Percentiles rank a stretch among this genome's conserved stretches.
These are phyloP conservation scores for Kryptolebias marmoratus DNA, from an alignment of 2,113 vertebrate genomes.

Conservation along the genomic window DNA sequence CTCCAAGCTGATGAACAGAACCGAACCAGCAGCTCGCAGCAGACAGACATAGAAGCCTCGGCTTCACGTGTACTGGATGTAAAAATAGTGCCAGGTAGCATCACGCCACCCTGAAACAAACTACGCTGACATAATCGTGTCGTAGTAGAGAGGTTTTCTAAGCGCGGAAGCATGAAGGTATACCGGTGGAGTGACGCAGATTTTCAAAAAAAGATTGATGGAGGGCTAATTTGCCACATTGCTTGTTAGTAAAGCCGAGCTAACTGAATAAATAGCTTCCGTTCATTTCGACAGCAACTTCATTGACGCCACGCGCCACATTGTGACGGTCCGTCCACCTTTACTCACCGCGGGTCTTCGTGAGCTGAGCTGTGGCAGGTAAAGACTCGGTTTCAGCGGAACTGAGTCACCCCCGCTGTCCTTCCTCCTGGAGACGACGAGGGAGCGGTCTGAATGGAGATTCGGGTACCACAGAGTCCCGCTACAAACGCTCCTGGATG, in stretches of 20 bases:
- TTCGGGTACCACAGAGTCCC: conserved; percentile 7
- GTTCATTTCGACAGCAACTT: neutral
- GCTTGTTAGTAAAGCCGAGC: neutral
- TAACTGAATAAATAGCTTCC: neutral
- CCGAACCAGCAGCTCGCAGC: neutral
- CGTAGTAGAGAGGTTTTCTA: neutral
- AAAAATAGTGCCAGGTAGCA: conserved; percentile 24
- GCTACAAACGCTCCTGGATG: neutral
- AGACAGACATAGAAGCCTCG: neutral
- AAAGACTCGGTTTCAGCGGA: neutral
- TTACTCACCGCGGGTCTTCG: conserved; percentile 46
- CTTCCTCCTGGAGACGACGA: neutral
- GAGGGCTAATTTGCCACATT: neutral
- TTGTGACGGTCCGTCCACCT: neutral
- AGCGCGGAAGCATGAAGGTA: neutral
- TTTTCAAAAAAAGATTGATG: no score
- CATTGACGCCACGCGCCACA: conserved; percentile 2
- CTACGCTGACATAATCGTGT: neutral
- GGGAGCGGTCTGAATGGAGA: neutral
- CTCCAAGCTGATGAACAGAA: no score
- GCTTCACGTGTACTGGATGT: conserved; percentile 1
- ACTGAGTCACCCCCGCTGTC: neutral
- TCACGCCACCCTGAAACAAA: conserved; percentile 4
- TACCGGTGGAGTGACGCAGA: neutral
- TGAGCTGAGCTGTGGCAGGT: neutral